Conservation (phyloP, 2,797 vertebrate species). For the Catostomus latipinnis region DNA sequence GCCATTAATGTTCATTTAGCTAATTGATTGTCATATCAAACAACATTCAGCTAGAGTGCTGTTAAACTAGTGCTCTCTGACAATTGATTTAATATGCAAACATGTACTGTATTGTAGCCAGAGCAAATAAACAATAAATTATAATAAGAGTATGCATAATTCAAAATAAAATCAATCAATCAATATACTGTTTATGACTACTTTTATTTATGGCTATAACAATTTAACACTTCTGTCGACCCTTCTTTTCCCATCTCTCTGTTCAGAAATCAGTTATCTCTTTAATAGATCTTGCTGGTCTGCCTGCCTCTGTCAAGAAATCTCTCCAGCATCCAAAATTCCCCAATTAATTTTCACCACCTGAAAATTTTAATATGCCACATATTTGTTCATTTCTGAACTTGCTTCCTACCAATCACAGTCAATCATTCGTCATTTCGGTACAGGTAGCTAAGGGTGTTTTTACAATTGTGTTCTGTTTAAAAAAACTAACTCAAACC, state of each 20-base stretch:
- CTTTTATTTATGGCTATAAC: neutral
- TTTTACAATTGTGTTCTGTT: no score
- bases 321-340: neutral
- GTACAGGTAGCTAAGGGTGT: no score
- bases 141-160: no score
- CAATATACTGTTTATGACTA: neutral
- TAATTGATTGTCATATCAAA: slow-evolving; percentile 12
- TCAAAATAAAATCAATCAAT: neutral
- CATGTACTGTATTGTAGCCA: neutral
- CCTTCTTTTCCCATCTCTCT: no score
- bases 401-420: no score
- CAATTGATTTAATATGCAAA: neutral
- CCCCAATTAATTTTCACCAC: neutral
- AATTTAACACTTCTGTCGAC: no score
- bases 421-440: no score
- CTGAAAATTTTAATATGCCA: no score
- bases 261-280: no score
- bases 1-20: slow-evolving; percentile 20
- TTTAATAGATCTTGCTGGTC: neutral
- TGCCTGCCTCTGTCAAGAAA: neutral
- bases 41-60: neutral
- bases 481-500: no score
- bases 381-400: no score
- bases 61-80: neutral
- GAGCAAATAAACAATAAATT: slow-evolving; percentile 2